These are phyloP conservation scores for Lepisosteus oculatus DNA, from an alignment of 2,113 vertebrate genomes.

Conservation along the genomic window DNA sequence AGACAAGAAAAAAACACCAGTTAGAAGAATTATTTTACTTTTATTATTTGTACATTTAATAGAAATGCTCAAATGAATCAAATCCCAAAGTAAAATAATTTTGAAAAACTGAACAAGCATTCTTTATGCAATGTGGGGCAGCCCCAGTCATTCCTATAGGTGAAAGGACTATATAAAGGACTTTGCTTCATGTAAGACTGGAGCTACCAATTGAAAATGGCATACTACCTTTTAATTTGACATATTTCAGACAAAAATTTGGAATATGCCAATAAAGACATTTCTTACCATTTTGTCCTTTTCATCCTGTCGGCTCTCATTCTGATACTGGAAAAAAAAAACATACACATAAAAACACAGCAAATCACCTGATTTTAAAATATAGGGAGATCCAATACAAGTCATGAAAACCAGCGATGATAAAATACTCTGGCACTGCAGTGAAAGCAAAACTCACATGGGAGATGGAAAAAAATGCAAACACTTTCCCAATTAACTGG, in stretches of 20 bases:
- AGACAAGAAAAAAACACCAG: conserved; percentile 37
- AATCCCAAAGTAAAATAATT: conserved; percentile 8
- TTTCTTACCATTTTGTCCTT: conserved; percentile 79
- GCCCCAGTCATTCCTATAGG: neutral
- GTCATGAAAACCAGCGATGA: no score
- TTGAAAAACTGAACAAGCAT: neutral
- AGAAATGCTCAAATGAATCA: conserved; percentile 15
- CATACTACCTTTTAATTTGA: neutral
- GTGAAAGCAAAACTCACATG: neutral
- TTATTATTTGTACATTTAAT: no score
- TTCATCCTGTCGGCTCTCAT: conserved; percentile 71
- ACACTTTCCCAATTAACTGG: neutral
- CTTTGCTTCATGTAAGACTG: neutral
- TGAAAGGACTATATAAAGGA: neutral
- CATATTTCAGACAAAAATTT: neutral
- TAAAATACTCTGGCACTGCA: neutral
- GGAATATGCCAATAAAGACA: no score
- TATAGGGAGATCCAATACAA: no score
- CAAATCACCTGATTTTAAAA: no score
- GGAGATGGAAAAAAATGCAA: neutral
- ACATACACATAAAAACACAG: no score
- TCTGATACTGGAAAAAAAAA: conserved; percentile 62
- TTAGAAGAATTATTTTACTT: no score
- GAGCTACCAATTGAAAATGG: neutral
- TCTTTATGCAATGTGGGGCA: neutral